Conservation (phyloP, 2,797 vertebrate species). For the Oryzias sinensis region DNA sequence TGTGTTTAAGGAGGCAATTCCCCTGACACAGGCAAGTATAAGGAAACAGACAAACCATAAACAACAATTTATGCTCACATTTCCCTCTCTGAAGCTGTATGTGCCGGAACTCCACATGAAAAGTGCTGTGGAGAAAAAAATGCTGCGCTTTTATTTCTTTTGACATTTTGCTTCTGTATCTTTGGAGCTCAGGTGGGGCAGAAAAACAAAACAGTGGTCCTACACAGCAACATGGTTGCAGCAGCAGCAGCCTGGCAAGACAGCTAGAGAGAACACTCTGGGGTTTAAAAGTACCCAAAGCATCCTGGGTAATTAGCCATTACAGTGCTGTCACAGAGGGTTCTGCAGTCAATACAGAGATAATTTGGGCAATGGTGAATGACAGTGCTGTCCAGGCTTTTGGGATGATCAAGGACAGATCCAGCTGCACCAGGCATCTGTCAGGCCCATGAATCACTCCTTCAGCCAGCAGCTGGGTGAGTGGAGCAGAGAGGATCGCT, state of each 20-base stretch:
- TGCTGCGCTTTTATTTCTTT: conserved; percentile 39
- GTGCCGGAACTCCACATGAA: conserved; percentile 4
- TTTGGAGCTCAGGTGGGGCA: conserved; percentile 63
- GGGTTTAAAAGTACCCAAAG: conserved; percentile 94
- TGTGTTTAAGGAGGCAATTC: conserved; percentile 52
- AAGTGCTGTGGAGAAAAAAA: conserved; percentile 57
- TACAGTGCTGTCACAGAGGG: conserved; percentile 98
- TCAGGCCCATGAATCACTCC: conserved; percentile 99
- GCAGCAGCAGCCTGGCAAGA: conserved; percentile 61
- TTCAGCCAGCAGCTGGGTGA: conserved; percentile 92
- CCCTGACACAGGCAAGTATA: conserved; percentile 48
- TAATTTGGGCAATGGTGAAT: conserved; percentile 99
- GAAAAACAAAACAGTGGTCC: conserved; percentile 59
- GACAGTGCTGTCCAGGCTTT: conserved; percentile 99
- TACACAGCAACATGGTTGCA: conserved; percentile 52
- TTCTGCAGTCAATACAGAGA: conserved; percentile 99
- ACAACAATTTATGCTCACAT: conserved; percentile 65
- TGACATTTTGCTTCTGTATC: conserved; percentile 52
- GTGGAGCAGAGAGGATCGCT: conserved; percentile 88
- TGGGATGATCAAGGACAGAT: conserved; percentile 99
- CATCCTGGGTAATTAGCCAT: conserved; percentile 99
- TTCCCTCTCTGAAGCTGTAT: conserved; percentile 31
- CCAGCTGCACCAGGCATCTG: conserved; percentile 99
- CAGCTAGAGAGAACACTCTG: conserved; percentile 78
- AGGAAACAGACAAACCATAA: conserved; percentile 70